Base-by-base conservation (phyloP, 2,888 invertebrate genomes). In the Strigamia maritima region DNA sequence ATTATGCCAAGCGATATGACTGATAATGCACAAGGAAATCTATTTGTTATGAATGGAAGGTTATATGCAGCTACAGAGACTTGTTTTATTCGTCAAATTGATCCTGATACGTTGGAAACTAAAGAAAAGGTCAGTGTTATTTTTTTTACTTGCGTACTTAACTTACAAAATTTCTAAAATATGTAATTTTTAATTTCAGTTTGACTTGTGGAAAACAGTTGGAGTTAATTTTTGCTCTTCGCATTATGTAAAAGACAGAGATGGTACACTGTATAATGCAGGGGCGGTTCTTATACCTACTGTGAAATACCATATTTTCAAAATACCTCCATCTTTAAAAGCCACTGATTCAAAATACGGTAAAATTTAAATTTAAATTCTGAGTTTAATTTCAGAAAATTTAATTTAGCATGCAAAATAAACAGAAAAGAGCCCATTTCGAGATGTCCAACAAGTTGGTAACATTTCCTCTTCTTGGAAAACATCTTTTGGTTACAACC, bases 61-160 rank as follows among this genome's bases (percentile, higher is more conserved):
- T 80, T 89, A 4, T 88, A 86, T 81, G 87, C 87, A 0, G 82
- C 86, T 49, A 88, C 89, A 1, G 89, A 89, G 82, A 87, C 87
- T 0, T 84, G 84, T 38, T 82, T 83, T 22, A 82, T 88, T 78
- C 84, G 86, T 77, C 83, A 85, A 80, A 82, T 89, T 16, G 86
- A 88, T 82, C 85, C 86, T 12, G 84, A 85, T 40, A 86, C 86
- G 44, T 83, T 89, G 74, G 84, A 86, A 4, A 86, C 86, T n/a
- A 81, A 84, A 2, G 85, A 85, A 77, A 84, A 84, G 83, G 87
- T n/a, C n/a, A n/a, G n/a, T n/a, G n/a, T 87, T 81, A 80, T 79
- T 8, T 75, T 75, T 4, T 26, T n/a, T 74, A 1, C 0, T 31
- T 35, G 6, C 76, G 10, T 24, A 40, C 22, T n/a, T n/a, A n/a